Conservation (phyloP, 2,888 invertebrate genomes). For the Dolomedes plantarius region DNA sequence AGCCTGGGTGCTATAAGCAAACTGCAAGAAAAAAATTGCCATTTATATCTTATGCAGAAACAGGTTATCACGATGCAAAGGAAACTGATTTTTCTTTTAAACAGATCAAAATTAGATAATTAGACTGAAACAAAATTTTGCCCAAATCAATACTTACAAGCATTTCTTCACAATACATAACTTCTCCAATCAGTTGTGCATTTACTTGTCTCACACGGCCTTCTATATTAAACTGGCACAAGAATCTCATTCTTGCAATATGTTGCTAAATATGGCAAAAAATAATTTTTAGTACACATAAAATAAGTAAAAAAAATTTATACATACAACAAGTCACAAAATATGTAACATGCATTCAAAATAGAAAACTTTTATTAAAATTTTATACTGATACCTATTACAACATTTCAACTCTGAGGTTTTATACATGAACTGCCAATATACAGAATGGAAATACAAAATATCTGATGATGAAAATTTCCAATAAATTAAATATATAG, state of each 20-base stretch:
- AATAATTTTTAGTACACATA: not conserved
- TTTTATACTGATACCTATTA: too few relatives aligned
- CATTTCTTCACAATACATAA: slow-evolving; percentile 94
- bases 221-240: slow-evolving; percentile 96
- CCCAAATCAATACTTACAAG: slow-evolving; percentile 79
- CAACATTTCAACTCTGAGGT: too few relatives aligned
- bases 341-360: too few relatives aligned
- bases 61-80: not conserved
- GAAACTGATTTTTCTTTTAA: too few relatives aligned
- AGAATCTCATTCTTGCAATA: slow-evolving; percentile 93
- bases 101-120: not conserved
- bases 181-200: slow-evolving; percentile 92
- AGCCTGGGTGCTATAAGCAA: slow-evolving; percentile 92
- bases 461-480: too few relatives aligned
- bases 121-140: not conserved
- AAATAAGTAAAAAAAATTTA: too few relatives aligned
- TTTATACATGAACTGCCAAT: too few relatives aligned
- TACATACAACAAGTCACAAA: too few relatives aligned
- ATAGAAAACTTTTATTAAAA: too few relatives aligned
- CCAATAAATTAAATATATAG: too few relatives aligned
- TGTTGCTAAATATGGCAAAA: slow-evolving; percentile 83
- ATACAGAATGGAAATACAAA: too few relatives aligned
- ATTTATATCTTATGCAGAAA: not conserved
- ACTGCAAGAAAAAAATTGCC: slow-evolving; percentile 78
- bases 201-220: slow-evolving; percentile 93